Percentiles rank a stretch among this genome's conserved stretches.
Evolutionary conservation across 2,113 vertebrate genomes (phyloP).

Genomic region (Litocranius walleri): DNA sequence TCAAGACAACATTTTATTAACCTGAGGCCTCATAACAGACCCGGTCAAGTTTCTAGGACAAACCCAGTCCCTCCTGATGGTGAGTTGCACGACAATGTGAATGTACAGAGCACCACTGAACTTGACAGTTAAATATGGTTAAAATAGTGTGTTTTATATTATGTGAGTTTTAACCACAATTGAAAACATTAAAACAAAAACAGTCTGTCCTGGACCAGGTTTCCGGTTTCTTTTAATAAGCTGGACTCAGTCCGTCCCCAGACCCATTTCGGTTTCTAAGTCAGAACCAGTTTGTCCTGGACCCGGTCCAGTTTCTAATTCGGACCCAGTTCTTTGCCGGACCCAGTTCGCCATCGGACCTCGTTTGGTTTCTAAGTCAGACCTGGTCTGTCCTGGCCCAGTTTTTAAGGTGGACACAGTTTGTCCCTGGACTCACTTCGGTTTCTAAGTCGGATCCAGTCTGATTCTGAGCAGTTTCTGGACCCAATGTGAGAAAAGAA

Average conservation of each 20-base stretch:
- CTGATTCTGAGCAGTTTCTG: not conserved
- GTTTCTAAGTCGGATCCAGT: not conserved
- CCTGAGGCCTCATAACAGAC: not conserved
- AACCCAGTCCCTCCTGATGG: not conserved
- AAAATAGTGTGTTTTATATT: not conserved
- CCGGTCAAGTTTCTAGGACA: not conserved
- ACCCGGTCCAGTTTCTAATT: not conserved
- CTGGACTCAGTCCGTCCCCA: not conserved
- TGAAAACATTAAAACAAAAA: not conserved
- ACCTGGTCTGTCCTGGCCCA: not conserved
- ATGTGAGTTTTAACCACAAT: not conserved
- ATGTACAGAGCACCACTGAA: fast-evolving
- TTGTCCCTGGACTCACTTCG: not conserved
- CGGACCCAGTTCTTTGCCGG: not conserved
- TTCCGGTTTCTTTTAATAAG: not conserved
- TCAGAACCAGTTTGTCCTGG: not conserved
- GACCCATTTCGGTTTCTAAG: not conserved
- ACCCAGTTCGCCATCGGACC: not conserved
- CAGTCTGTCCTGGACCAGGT: not conserved
- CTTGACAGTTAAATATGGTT: not conserved
- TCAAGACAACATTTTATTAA: not conserved
- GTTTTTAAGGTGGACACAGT: not conserved
- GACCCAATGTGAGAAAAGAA: not conserved
- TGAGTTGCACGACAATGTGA: not conserved
- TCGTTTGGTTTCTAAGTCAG: fast-evolving